Conservation (phyloP, 1,140 invertebrate genomes). For the Neoseiulus cucumeris region DNA sequence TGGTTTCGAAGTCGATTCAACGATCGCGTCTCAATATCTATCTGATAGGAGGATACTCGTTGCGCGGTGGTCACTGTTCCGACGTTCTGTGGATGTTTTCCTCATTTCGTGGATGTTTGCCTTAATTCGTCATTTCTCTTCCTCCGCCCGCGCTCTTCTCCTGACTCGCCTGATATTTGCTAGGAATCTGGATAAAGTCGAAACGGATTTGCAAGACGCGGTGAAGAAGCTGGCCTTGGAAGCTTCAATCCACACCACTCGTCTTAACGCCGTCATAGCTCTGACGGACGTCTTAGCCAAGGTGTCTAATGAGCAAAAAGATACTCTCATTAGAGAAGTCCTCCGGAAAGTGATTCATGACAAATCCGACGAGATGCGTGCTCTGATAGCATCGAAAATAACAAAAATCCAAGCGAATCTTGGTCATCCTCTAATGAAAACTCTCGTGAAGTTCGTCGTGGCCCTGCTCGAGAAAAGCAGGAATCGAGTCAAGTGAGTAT, state of each 20-base stretch:
- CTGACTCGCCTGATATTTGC: too few relatives aligned
- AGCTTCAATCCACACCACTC: not conserved
- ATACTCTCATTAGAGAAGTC: not conserved
- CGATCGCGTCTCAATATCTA: too few relatives aligned
- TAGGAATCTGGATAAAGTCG: not conserved
- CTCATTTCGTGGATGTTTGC: too few relatives aligned
- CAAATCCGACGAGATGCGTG: not conserved
- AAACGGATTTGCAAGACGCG: not conserved
- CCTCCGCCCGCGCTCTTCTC: too few relatives aligned
- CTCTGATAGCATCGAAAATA: not conserved
- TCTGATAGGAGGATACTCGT: too few relatives aligned
- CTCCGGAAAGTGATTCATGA: not conserved
- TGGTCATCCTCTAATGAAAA: not conserved
- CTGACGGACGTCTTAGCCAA: not conserved
- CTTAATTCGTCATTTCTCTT: too few relatives aligned
- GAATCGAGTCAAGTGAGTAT: not conserved
- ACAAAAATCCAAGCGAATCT: not conserved
- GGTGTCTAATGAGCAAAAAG: not conserved
- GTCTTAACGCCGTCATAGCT: not conserved
- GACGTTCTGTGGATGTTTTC: too few relatives aligned
- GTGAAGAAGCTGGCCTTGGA: not conserved
- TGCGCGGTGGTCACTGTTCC: too few relatives aligned
- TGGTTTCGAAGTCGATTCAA: too few relatives aligned
- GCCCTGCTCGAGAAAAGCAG: not conserved
- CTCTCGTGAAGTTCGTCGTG: not conserved